These are phyloP conservation scores for Tachystola acroxantha DNA, from an alignment of 2,888 invertebrate species.

Conservation along the genomic window DNA sequence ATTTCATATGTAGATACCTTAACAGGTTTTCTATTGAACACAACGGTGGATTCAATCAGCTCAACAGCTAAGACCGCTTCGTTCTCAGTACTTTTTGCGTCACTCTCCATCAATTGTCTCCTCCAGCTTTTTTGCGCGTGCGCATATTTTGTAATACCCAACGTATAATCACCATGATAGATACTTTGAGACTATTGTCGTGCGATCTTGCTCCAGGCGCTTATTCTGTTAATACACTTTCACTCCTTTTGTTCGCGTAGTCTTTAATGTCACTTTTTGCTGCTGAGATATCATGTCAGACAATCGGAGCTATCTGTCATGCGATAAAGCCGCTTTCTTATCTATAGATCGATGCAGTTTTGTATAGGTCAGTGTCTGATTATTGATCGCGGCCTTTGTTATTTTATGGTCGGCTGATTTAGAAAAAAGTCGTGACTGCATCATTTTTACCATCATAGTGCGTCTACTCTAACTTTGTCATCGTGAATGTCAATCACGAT, in stretches of 20 bases:
- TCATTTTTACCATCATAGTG: too few relatives aligned
- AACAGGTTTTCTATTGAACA: too few relatives aligned
- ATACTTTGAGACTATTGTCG: slow-evolving; percentile 28
- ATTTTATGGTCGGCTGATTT: too few relatives aligned
- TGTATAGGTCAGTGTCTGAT: slow-evolving; percentile 39
- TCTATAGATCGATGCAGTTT: slow-evolving; percentile 35
- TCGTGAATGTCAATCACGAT: too few relatives aligned
- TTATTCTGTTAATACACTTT: slow-evolving; percentile 46
- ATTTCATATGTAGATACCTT: too few relatives aligned
- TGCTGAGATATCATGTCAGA: slow-evolving; percentile 47
- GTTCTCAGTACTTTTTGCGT: slow-evolving; percentile 7
- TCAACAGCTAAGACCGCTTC: too few relatives aligned
- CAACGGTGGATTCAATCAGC: too few relatives aligned
- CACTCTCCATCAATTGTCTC: slow-evolving; percentile 10
- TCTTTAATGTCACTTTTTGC: slow-evolving; percentile 48
- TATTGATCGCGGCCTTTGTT: slow-evolving; percentile 6
- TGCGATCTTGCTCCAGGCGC: slow-evolving; percentile 25
- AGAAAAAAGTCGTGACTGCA: too few relatives aligned
- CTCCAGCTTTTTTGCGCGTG: slow-evolving; percentile 17
- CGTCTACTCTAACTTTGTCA: too few relatives aligned
- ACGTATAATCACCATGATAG: slow-evolving; percentile 30
- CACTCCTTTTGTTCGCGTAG: slow-evolving; percentile 56
- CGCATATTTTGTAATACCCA: slow-evolving; percentile 27
- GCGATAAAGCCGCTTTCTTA: slow-evolving; percentile 51
- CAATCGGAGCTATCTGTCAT: slow-evolving; percentile 41